Percentiles rank a stretch among this genome's conserved stretches.
These are phyloP conservation scores for Spodoptera exigua DNA, from an alignment of 2,888 invertebrate species.

Conservation along the genomic window DNA sequence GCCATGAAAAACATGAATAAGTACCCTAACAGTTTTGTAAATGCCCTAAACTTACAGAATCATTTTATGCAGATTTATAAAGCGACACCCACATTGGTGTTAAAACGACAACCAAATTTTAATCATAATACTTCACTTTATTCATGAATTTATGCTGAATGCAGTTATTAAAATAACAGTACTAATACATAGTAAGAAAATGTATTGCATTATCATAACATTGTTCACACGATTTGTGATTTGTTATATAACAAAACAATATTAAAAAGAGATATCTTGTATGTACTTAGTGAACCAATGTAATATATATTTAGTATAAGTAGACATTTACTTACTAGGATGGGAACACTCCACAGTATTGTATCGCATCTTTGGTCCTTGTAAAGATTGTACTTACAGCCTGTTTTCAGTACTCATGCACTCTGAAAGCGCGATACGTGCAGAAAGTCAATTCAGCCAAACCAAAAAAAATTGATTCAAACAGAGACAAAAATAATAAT, in stretches of 20 bases:
- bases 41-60: too few relatives aligned
- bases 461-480: too few relatives aligned
- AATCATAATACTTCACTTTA: too few relatives aligned
- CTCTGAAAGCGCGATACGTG: neutral
- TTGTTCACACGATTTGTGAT: constrained; percentile 18
- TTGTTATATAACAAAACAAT: constrained; percentile 12
- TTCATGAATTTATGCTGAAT: too few relatives aligned
- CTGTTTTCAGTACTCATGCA: constrained; percentile 8
- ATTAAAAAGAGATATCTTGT: constrained; percentile 2
- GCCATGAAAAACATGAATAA: neutral
- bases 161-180: too few relatives aligned
- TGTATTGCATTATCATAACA: constrained; percentile 17
- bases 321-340: constrained; percentile 5
- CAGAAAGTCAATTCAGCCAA: too few relatives aligned
- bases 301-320: constrained; percentile 10
- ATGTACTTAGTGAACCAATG: constrained; percentile 25
- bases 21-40: too few relatives aligned
- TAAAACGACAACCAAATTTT: too few relatives aligned
- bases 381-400: neutral
- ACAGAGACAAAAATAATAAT: too few relatives aligned
- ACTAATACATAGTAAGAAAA: constrained; percentile 8
- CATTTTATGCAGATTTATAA: too few relatives aligned
- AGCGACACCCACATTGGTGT: too few relatives aligned
- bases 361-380: constrained; percentile 10
- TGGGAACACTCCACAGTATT: constrained; percentile 23